Evolutionary conservation across 2,797 vertebrate genomes (phyloP), one percentile per base, ranked within the genome.

Genomic region (Stomatorhinus walkeri): DNA sequence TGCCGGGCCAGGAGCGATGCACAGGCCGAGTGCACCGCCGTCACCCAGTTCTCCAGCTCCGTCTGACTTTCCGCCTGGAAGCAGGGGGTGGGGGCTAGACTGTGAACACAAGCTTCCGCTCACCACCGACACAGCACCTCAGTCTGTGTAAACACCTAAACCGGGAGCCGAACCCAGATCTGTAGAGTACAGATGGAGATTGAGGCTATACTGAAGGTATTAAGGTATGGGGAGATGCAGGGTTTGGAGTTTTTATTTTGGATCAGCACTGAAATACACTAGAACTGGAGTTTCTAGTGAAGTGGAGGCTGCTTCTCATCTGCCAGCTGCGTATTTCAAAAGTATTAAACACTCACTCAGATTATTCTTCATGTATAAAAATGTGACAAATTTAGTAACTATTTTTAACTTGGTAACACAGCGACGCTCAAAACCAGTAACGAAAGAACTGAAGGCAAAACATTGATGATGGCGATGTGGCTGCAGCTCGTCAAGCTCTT

Each of bases 1-100:
- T 96, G 97, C 92, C 96, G 96, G 0, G 97, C 97, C 92, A 98
- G 96, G 88, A 98, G 95, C 0, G 98, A 96, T 4, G 98, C 97
- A 6, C 97, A 97, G 1, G 98, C 97, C 0, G 98, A 99, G 91
- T 99, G 98, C 87, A 99, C 94, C 28, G 98, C 96, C 0, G 97
- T 98, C 92, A 98, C 95, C 98, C 98, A 99, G 93, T 98, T 98
- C 94, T 99, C 98, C 91, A 99, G 94, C 90, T 99, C 98, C 0
- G 97, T 97, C 93, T 98, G 98, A 93, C 94, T 98, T 16, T 95
- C 96, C 0, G 98, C 97, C 98, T 99, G 51, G 51, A 46, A 51
- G 43, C 40, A 22, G 64, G 12, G 14, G 28, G 24, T 19, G 43
- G 36, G 14, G 76, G 19, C 12, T 0, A 43, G 2, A 81, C 36